Conservation (phyloP, 2,797 vertebrate species). For the Acipenser oxyrinchus region DNA sequence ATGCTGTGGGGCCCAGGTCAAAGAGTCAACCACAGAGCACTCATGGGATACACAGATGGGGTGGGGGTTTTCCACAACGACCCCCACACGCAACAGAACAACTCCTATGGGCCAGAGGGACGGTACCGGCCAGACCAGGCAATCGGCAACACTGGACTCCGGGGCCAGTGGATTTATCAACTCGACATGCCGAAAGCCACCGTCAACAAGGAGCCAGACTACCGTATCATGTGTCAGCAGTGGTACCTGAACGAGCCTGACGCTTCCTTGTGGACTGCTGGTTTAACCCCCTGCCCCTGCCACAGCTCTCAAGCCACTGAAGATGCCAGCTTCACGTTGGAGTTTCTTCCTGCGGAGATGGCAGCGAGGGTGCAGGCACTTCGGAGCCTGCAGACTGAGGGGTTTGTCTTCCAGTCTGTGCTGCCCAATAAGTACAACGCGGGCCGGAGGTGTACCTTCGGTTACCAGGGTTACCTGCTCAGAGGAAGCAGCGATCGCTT, state of each 20-base stretch:
- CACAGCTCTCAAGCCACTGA: conserved; percentile 53
- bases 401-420: conserved; percentile 49
- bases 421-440: conserved; percentile 52
- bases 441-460: conserved; percentile 65
- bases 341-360: conserved; percentile 33
- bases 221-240: conserved; percentile 47
- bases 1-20: conserved; percentile 68
- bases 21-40: conserved; percentile 50
- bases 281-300: conserved; percentile 58
- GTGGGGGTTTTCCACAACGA: conserved; percentile 44
- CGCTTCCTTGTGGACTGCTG: conserved; percentile 45
- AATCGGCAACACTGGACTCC: conserved; percentile 46
- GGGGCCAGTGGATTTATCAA: conserved; percentile 60
- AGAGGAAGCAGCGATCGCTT: conserved; percentile 64
- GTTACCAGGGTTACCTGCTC: conserved; percentile 58
- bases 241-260: conserved; percentile 60
- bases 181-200: conserved; percentile 33
- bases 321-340: conserved; percentile 54
- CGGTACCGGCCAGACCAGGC: conserved; percentile 62
- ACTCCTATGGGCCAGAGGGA: conserved; percentile 54
- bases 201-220: conserved; percentile 27
- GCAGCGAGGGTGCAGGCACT: conserved; percentile 33
- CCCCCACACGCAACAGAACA: conserved; percentile 40
- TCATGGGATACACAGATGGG: conserved; percentile 67
- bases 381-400: conserved; percentile 38